Evolutionary conservation across 1,140 invertebrate genomes (phyloP), one percentile per base, ranked within the genome.

Genomic region (Drosophila tropicalis): DNA sequence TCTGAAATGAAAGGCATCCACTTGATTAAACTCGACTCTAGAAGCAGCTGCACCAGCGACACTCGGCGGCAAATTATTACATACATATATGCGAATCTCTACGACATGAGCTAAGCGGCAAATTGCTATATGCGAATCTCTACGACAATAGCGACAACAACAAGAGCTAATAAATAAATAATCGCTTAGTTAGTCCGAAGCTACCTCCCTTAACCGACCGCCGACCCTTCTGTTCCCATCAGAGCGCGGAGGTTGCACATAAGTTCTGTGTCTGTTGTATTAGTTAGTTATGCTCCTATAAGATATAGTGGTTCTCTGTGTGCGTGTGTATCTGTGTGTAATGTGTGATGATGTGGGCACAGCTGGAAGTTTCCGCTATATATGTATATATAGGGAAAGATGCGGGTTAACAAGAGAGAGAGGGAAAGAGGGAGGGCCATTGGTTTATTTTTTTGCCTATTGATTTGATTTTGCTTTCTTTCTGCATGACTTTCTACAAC

Each of bases 351-450:
- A 19, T 75, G 39, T 51, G 25, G 19, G 25, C 51, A 47, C 67
- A 74, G 74, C 67, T 65, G 67, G 74, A 76, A 69, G 56, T 60
- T 77, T 76, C 73, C 44, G 61, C 17, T 39, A 39, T 51, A 47
- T 54, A 65, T 63, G 61, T 39, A 39, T 51, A 47, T 54, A 65
- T 63, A 67, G 29, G 47, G 36, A 55, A 69, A 13, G 29, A 76
- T 77, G 67, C 67, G 74, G 67, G 74, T 56, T 51, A n/a, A 12
- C 10, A 39, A 13, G 10, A 39, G 36, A 15, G 3, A 47, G 41
- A 36, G 15, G 9, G 36, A 6, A 41, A 70, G 62, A 64, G 58
- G 70, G 72, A 70, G 0, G 7, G 7, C 41, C 60, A 69, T 22
- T 13, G 44, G 9, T 19, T 51, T 19, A 63, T 57, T 63, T 54